These are phyloP conservation scores for Gymnosoma rotundatum DNA, from an alignment of 2,888 invertebrate genomes.

Conservation along the genomic window DNA sequence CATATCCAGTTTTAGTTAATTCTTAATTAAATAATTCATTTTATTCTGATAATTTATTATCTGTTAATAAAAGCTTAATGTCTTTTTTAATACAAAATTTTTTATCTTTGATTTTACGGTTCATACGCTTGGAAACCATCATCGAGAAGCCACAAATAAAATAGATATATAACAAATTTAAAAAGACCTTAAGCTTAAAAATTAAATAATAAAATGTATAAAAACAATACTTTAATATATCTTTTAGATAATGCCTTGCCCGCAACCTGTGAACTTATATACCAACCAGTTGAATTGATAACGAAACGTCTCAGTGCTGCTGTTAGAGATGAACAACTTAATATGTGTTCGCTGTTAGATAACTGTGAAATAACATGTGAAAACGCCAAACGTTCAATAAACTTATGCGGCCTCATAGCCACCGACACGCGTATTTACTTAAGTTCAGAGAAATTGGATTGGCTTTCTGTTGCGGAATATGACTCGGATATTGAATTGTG, in stretches of 20 bases:
- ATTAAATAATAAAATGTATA: too few relatives aligned
- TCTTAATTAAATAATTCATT: not conserved
- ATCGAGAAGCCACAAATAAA: too few relatives aligned
- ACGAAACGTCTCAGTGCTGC: slow-evolving; percentile 77
- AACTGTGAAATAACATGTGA: slow-evolving; percentile 80
- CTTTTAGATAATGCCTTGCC: slow-evolving; percentile 81
- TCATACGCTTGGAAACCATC: too few relatives aligned
- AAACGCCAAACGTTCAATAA: slow-evolving; percentile 75
- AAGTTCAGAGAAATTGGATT: slow-evolving; percentile 81
- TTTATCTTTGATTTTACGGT: too few relatives aligned
- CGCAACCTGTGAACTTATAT: slow-evolving; percentile 79
- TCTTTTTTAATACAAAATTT: too few relatives aligned
- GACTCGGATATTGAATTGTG: slow-evolving; percentile 75
- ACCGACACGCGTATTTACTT: slow-evolving; percentile 82
- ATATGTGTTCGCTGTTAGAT: slow-evolving; percentile 82
- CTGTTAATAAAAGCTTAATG: too few relatives aligned
- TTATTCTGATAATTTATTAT: too few relatives aligned
- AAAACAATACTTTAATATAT: too few relatives aligned
- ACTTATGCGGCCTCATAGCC: slow-evolving; percentile 78
- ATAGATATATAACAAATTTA: too few relatives aligned
- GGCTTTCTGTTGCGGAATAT: slow-evolving; percentile 79
- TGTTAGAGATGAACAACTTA: slow-evolving; percentile 77
- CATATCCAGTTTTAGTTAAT: not conserved
- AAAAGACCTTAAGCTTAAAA: too few relatives aligned
- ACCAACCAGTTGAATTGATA: slow-evolving; percentile 80